Evolutionary conservation across 2,113 vertebrate species (phyloP).

Genomic region (Cyprinus carpio): DNA sequence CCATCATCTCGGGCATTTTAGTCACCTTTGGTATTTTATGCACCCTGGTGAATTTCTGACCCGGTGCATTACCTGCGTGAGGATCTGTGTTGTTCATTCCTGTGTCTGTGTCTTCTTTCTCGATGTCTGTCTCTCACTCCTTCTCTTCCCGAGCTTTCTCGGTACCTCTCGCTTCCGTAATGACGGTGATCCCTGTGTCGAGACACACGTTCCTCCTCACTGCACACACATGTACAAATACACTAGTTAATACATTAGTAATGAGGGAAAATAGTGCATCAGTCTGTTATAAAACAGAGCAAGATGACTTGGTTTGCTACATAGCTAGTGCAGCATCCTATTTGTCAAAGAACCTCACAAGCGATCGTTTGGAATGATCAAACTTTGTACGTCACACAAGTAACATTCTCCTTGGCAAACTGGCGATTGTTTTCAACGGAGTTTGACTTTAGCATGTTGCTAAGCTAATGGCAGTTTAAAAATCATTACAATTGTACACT

Average conservation of each 20-base stretch:
- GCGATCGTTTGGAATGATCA: not conserved
- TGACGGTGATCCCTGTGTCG: slow-evolving; percentile 80
- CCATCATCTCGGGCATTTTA: not conserved
- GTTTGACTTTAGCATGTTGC: not conserved
- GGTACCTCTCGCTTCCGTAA: slow-evolving; percentile 74
- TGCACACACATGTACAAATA: slow-evolving; percentile 54
- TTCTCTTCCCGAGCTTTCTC: slow-evolving; percentile 67
- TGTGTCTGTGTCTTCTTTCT: slow-evolving; percentile 80
- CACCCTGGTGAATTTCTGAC: not conserved
- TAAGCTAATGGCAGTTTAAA: not conserved
- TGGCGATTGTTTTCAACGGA: too few species aligned
- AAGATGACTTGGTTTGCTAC: not conserved
- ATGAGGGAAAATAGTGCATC: not conserved
- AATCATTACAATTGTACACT: too few species aligned
- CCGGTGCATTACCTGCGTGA: slow-evolving; percentile 77
- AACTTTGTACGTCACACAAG: not conserved
- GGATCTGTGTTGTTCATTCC: slow-evolving; percentile 80
- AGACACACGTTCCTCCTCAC: slow-evolving; percentile 79
- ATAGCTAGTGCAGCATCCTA: not conserved
- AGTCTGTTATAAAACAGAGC: not conserved
- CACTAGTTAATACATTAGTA: not conserved
- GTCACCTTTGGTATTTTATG: not conserved
- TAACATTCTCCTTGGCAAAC: too few species aligned
- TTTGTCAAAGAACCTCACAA: not conserved
- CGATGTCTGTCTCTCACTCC: slow-evolving; percentile 78